These are phyloP conservation scores for Drosophila leonis DNA, from an alignment of 2,888 invertebrate genomes.

Conservation along the genomic window DNA sequence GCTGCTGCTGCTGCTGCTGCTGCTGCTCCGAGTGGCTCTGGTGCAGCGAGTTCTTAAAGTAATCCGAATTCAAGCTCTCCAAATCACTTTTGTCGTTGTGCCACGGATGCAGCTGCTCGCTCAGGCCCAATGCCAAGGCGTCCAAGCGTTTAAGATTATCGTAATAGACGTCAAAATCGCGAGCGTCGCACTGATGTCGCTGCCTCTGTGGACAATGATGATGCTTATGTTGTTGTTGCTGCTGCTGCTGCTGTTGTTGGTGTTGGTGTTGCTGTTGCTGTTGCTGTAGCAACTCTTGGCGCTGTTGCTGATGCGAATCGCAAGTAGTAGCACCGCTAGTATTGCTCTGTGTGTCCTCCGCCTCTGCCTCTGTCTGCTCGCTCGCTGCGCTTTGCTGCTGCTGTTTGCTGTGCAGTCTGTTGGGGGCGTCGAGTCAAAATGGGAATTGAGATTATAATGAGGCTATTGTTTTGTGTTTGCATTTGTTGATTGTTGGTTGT, in stretches of 20 bases:
- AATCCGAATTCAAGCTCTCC: constrained; percentile 85
- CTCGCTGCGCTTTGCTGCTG: constrained; percentile 25
- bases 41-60: constrained; percentile 85
- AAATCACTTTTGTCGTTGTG: constrained; percentile 86
- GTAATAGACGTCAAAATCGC: constrained; percentile 84
- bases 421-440: constrained; percentile 22
- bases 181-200: constrained; percentile 60
- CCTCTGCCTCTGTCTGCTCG: constrained; percentile 45
- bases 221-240: constrained; percentile 37
- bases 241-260: constrained; percentile 39
- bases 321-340: constrained; percentile 74
- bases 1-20: constrained; percentile 41
- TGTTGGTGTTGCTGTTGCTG: constrained; percentile 41
- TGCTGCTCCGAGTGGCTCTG: constrained; percentile 77
- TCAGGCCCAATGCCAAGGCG: constrained; percentile 76
- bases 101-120: constrained; percentile 83
- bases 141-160: constrained; percentile 85
- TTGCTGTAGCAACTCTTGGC: constrained; percentile 61
- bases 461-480: constrained; percentile 60
- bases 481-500: constrained; percentile 33
- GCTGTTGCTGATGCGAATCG: constrained; percentile 79
- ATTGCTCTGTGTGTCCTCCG: constrained; percentile 67
- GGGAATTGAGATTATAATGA: constrained; percentile 49
- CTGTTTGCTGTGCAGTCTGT: constrained; percentile 65
- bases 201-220: constrained; percentile 41